These are phyloP conservation scores for Odontamblyopus rebecca DNA, from an alignment of 2,797 vertebrate genomes.

Conservation along the genomic window DNA sequence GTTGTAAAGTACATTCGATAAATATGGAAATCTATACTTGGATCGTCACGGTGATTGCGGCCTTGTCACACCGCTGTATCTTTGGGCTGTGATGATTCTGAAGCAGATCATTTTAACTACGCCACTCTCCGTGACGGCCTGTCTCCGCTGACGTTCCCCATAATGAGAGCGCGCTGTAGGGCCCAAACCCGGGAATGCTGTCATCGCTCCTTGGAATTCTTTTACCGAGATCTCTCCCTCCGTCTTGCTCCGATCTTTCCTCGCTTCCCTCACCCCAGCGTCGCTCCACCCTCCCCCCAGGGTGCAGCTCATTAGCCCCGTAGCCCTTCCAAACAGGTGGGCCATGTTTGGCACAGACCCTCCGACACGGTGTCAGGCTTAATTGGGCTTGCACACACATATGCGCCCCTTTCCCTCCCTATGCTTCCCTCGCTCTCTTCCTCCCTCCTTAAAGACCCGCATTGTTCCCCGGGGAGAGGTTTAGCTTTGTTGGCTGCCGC, in stretches of 20 bases:
- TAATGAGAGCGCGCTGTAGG: conserved; percentile 37
- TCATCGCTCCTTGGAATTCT: conserved; percentile 58
- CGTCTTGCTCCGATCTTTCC: conserved; percentile 1
- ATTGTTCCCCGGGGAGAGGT: conserved; percentile 56
- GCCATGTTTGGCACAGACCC: conserved; percentile 77
- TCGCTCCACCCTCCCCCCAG: conserved; percentile 14
- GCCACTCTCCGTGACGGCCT: neutral
- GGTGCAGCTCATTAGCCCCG: conserved; percentile 76
- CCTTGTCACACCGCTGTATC: conserved; percentile 8
- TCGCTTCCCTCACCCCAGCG: no score
- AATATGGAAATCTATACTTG: conserved; percentile 9
- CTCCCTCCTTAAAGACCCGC: conserved; percentile 58
- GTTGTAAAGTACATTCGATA: neutral
- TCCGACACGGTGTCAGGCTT: conserved; percentile 72
- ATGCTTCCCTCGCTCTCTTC: conserved; percentile 34
- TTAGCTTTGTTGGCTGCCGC: conserved; percentile 32
- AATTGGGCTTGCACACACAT: conserved; percentile 73
- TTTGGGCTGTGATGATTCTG: conserved; percentile 13
- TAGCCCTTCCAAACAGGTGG: conserved; percentile 73
- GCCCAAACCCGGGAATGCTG: conserved; percentile 39
- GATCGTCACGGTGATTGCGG: conserved; percentile 2
- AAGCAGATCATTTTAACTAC: conserved; percentile 3
- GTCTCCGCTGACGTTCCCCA: conserved; percentile 3
- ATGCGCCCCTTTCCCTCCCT: conserved; percentile 10
- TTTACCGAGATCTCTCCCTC: conserved; percentile 20